A percentile compares a stretch with the other conserved stretches of the same genome.
These are phyloP conservation scores for Rousettus madagascariensis DNA, from an alignment of 2,797 vertebrate genomes.

Conservation along the genomic window DNA sequence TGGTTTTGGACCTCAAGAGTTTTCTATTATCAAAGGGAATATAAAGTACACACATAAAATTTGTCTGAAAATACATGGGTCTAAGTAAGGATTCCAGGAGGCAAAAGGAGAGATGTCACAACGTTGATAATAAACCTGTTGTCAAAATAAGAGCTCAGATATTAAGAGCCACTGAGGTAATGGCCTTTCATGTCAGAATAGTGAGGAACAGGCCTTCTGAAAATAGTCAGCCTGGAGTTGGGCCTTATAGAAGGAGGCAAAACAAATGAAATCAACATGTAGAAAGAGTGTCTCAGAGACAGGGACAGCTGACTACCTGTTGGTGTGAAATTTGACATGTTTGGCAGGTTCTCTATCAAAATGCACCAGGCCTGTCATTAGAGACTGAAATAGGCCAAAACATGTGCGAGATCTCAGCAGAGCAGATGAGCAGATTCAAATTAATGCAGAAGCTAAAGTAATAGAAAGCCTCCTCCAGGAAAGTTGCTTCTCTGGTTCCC, in stretches of 20 bases:
- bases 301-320: slow-evolving; percentile 53
- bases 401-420: neutral
- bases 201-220: neutral
- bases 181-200: neutral
- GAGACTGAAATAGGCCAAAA: slow-evolving; percentile 49
- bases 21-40: slow-evolving; percentile 35
- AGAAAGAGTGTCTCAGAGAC: slow-evolving; percentile 25
- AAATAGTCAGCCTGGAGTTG: neutral
- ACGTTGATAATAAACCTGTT: slow-evolving; percentile 42
- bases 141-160: slow-evolving; percentile 59
- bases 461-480: neutral
- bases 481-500: neutral
- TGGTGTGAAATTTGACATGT: slow-evolving; percentile 43
- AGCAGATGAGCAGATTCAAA: slow-evolving; percentile 52
- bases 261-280: neutral
- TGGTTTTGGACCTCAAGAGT: neutral
- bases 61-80: slow-evolving; percentile 34
- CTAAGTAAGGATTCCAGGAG: slow-evolving; percentile 37
- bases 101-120: slow-evolving; percentile 24
- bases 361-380: slow-evolving; percentile 39
- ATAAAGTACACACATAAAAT: slow-evolving; percentile 40
- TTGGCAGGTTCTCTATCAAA: slow-evolving; percentile 69
- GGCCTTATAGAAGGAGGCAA: neutral
- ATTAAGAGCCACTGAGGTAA: neutral
- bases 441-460: slow-evolving; percentile 3